These are phyloP conservation scores for Ferrisia virgata DNA, from an alignment of 2,888 invertebrate species.

Conservation along the genomic window DNA sequence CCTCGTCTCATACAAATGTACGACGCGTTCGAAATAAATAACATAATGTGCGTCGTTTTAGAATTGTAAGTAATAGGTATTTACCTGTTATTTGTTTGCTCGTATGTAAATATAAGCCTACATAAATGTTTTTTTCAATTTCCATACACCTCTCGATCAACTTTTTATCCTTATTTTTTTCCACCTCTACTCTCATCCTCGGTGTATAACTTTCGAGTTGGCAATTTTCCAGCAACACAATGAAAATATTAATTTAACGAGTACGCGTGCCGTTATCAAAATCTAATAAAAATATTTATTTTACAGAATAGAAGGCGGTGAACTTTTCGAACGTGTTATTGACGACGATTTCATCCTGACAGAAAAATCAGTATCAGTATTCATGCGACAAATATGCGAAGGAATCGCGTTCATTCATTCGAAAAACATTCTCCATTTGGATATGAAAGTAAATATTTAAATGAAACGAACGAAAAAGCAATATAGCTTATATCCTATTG, in stretches of 20 bases:
- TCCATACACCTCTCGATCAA: background rate
- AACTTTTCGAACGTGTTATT: conserved; percentile 96
- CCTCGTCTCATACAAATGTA: conserved; percentile 94
- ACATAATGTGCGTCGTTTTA: conserved; percentile 92
- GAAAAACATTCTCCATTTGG: conserved; percentile 91
- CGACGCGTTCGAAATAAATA: conserved; percentile 91
- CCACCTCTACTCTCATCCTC: background rate
- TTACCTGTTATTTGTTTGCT: background rate
- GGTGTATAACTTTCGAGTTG: background rate
- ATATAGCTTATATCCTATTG: background rate
- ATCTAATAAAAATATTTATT: background rate
- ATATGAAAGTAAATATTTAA: conserved; percentile 76
- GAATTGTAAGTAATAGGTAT: conserved; percentile 79
- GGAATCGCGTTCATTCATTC: conserved; percentile 96
- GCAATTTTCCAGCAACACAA: background rate
- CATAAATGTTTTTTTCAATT: conserved; percentile 5
- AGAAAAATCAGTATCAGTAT: conserved; percentile 92
- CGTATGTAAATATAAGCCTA: background rate
- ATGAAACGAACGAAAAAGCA: background rate
- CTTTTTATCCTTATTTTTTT: background rate
- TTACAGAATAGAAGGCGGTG: conserved; percentile 93
- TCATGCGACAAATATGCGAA: conserved; percentile 97
- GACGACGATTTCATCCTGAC: conserved; percentile 97
- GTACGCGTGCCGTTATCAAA: background rate
- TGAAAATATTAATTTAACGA: background rate